Conservation (phyloP, 2,797 vertebrate genomes). For the Cyprinodon diabolis region DNA sequence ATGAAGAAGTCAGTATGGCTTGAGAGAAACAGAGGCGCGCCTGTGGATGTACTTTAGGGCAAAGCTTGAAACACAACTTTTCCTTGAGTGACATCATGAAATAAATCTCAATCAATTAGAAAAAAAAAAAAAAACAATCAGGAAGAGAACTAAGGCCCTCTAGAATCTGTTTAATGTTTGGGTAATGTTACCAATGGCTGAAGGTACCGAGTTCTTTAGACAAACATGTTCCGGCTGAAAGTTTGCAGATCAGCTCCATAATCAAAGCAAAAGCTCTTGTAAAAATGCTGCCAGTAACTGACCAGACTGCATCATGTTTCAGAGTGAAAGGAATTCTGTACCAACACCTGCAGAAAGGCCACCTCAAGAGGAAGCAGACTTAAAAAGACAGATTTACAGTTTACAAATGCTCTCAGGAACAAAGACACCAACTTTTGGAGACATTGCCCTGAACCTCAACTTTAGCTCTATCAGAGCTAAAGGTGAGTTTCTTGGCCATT, state of each 20-base stretch:
- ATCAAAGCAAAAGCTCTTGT: background rate
- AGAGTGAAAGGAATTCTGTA: too few relatives aligned
- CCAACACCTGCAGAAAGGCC: background rate
- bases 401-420: too few relatives aligned
- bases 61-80: background rate
- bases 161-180: background rate
- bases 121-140: background rate
- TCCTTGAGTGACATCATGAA: background rate
- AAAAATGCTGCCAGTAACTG: background rate
- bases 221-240: background rate
- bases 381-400: background rate
- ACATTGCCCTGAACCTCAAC: too few relatives aligned
- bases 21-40: background rate
- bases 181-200: background rate
- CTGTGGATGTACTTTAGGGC: background rate
- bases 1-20: too few relatives aligned
- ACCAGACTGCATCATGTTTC: background rate
- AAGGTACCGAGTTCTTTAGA: background rate
- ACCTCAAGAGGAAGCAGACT: background rate
- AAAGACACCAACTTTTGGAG: too few relatives aligned
- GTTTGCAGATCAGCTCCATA: background rate
- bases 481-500: too few relatives aligned
- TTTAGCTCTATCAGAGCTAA: too few relatives aligned
- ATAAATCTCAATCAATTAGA: too few relatives aligned
- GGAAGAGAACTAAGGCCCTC: background rate